A percentile compares a stretch with the other conserved stretches of the same genome.
These are phyloP conservation scores for Papilio protenor DNA, from an alignment of 2,888 invertebrate genomes.

Conservation along the genomic window DNA sequence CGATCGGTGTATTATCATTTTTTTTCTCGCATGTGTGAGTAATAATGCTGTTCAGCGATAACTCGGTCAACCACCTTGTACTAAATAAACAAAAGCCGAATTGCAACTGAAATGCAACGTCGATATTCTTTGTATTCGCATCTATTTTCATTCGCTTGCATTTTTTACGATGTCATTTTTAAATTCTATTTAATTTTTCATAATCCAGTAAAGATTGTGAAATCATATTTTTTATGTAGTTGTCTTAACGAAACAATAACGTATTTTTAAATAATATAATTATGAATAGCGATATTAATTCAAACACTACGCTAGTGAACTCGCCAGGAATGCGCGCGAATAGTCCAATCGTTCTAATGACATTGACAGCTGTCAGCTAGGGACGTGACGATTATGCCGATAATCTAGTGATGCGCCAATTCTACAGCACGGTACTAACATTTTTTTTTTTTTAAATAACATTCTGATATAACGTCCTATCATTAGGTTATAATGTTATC, in stretches of 20 bases:
- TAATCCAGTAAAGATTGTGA: background rate
- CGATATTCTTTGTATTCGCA: constrained; percentile 42
- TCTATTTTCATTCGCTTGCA: constrained; percentile 13
- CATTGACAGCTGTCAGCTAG: too few relatives aligned
- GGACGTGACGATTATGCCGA: too few relatives aligned
- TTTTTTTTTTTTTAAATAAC: too few relatives aligned
- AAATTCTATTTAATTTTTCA: background rate
- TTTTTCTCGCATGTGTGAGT: constrained; percentile 46
- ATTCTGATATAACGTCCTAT: too few relatives aligned
- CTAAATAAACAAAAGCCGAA: constrained; percentile 52
- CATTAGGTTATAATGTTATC: too few relatives aligned
- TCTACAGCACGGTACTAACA: too few relatives aligned
- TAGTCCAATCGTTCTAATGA: too few relatives aligned
- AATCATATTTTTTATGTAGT: background rate
- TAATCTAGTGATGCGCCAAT: too few relatives aligned
- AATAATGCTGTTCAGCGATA: constrained; percentile 51
- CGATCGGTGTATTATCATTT: constrained; percentile 30
- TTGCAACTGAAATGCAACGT: constrained; percentile 52
- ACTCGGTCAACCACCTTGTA: constrained; percentile 54
- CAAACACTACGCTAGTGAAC: too few relatives aligned
- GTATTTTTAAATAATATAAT: too few relatives aligned
- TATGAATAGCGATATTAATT: too few relatives aligned
- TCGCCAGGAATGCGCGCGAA: too few relatives aligned
- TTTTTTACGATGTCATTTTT: background rate
- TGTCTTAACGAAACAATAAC: background rate